Base-by-base conservation (phyloP, 2,888 invertebrate genomes). In the Napeogenes sylphis region DNA sequence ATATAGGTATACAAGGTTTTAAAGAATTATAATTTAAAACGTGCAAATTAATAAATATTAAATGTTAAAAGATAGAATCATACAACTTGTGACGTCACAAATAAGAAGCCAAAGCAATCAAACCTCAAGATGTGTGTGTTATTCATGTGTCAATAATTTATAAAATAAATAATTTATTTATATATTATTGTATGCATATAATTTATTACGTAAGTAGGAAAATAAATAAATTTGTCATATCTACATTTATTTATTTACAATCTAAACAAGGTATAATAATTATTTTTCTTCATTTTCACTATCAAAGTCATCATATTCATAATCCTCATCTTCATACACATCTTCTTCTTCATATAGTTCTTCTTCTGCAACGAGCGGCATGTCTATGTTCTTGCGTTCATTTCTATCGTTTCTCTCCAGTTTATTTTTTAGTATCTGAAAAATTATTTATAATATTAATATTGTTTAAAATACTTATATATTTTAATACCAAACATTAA, bases 371-470 rank as follows among this genome's bases (percentile, higher is more conserved):
- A 65, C 62, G 13, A 47, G 57, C 35, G 51, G 35, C 13, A 60
- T 62, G 45, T 68, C 62, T n/a, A 69, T 6, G 10, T 73, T 72
- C 30, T 77, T 70, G 6, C 73, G 76, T 2, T 75, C 61, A 13
- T 76, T 76, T 4, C 76, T 78, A 56, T 77, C 62, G 58, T 80
- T 77, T 59, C 84, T 87, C 13, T 77, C 72, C 1, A 87, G 69
- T 68, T 84, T 87, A 63, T 82, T 84, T 67, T 87, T 83, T 45
- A 81, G 74, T 21, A 89, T 85, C 90, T 90, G 74, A 4, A 78
- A 80, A 63, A 8, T 47, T 62, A 63, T 13, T 4, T 56, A 55
- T 45, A 32, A 5, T 45, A n/a, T 4, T 47, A 4, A 47, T 47
- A 14, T 47, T 21, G 21, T 4, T 38, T 3, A 38, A 38, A 38